Evolutionary conservation across 2,113 vertebrate genomes (phyloP).

Genomic region (Micromys minutus): DNA sequence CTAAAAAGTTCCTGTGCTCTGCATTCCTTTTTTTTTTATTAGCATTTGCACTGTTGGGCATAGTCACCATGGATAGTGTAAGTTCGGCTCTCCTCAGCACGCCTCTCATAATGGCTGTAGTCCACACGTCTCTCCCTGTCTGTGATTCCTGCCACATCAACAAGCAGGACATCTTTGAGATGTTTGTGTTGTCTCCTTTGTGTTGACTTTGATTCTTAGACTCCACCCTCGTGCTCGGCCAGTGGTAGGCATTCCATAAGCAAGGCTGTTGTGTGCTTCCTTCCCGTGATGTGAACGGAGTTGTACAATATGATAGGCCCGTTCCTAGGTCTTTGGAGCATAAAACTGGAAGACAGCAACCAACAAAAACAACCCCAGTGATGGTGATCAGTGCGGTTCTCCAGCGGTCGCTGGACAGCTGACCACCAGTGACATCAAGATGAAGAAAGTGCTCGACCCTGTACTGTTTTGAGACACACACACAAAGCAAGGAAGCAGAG

Average conservation of each 20-base stretch:
- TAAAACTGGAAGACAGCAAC: constrained; percentile 31
- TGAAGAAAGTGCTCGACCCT: not conserved
- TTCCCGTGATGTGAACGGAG: not conserved
- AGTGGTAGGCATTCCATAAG: not conserved
- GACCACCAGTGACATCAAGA: constrained; percentile 22
- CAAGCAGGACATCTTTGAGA: not conserved
- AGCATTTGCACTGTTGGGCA: not conserved
- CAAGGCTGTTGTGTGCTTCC: not conserved
- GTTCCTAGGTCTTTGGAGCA: not conserved
- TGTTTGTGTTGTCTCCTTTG: not conserved
- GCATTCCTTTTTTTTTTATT: not conserved
- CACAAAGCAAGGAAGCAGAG: not conserved
- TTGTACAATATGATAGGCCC: not conserved
- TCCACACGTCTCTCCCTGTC: not conserved
- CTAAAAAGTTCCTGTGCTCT: not conserved
- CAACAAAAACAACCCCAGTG: not conserved
- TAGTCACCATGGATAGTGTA: not conserved
- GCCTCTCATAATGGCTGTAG: not conserved
- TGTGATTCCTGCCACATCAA: not conserved
- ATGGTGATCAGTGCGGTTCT: not conserved
- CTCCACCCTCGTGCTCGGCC: not conserved
- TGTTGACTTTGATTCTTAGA: not conserved
- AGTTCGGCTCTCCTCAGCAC: not conserved
- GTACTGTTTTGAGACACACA: not conserved
- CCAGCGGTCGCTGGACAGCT: not conserved